Evolutionary conservation across 2,113 vertebrate species (phyloP), one percentile per base, ranked within the genome.

Genomic region (Hystrix cristata): DNA sequence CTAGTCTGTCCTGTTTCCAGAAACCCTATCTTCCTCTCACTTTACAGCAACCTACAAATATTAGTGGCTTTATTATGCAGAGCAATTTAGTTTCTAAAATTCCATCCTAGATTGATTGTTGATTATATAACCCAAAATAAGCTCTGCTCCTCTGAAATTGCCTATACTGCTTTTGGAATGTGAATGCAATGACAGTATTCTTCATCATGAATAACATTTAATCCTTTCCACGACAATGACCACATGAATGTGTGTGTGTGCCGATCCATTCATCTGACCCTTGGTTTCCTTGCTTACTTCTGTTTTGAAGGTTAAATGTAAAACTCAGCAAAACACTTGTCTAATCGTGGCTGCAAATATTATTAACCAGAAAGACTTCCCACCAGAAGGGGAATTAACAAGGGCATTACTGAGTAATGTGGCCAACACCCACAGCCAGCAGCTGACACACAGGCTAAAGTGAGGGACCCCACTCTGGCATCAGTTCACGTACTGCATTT

Each of bases 301-400:
- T 89, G 9, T 90, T 95, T 79, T 53, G 21, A 95, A 74, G 21
- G 92, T 55, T n/a, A 87, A 88, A 62, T 84, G 15, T 69, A 65
- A 96, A 94, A 91, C 23, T 74, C 34, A 93, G n/a, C 3, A 27
- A 88, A 85, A 87, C 2, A 38, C 14, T 96, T 95, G 48, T 3
- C 94, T 95, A 93, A n/a, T 74, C 38, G 57, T 80, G 71, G 51
- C 55, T 51, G 15, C 53, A 74, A 48, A 51, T 85, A 60, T 86
- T 95, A 51, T 71, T 91, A 95, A 62, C 43, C 84, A 92, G 25
- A 15, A 23, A 60, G 64, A 89, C 95, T 92, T 93, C 34, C 53
- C 18, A 46, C 16, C 31, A 11, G 64, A 64, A 95, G 72, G 29
- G 3, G 4, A 94, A 72, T 95, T 64, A 84, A 48, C 57, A 90